Evolutionary conservation across 2,797 vertebrate genomes (phyloP).

Genomic region (Pangasius macronema): DNA sequence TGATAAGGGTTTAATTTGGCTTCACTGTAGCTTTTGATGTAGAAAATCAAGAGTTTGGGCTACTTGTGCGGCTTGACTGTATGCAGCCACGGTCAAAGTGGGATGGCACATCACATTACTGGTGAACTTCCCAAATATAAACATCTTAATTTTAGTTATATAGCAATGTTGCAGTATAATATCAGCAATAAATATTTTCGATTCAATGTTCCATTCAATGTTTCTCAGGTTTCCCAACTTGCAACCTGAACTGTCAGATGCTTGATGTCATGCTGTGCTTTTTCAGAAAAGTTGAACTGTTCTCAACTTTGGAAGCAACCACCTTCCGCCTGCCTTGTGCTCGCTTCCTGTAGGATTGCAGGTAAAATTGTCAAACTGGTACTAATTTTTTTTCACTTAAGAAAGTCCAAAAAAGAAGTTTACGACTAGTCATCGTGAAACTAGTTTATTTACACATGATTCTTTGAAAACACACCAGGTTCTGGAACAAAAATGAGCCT

Average conservation of each 20-base stretch:
- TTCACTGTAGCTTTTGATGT: neutral
- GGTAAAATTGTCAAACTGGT: neutral
- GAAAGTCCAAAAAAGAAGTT: too few species aligned
- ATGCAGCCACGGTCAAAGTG: neutral
- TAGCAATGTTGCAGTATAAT: neutral
- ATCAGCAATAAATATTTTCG: neutral
- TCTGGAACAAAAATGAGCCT: neutral
- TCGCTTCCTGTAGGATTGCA: neutral
- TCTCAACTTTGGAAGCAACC: neutral
- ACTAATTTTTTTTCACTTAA: too few species aligned
- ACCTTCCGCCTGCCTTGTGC: neutral
- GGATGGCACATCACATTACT: neutral
- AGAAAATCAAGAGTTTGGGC: neutral
- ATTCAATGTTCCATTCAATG: neutral
- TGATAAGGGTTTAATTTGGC: neutral
- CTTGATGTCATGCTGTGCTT: neutral
- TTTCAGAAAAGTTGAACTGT: neutral
- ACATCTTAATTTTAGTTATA: neutral
- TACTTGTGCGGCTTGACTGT: neutral
- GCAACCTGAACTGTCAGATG: neutral
- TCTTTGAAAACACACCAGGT: neutral
- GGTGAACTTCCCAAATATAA: neutral
- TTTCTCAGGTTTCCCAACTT: neutral
- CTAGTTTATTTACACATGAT: too few species aligned
- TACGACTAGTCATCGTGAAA: too few species aligned